A percentile compares a stretch with the other conserved stretches of the same genome.
These are phyloP conservation scores for Idaea biselata DNA, from an alignment of 2,888 invertebrate genomes.

Conservation along the genomic window DNA sequence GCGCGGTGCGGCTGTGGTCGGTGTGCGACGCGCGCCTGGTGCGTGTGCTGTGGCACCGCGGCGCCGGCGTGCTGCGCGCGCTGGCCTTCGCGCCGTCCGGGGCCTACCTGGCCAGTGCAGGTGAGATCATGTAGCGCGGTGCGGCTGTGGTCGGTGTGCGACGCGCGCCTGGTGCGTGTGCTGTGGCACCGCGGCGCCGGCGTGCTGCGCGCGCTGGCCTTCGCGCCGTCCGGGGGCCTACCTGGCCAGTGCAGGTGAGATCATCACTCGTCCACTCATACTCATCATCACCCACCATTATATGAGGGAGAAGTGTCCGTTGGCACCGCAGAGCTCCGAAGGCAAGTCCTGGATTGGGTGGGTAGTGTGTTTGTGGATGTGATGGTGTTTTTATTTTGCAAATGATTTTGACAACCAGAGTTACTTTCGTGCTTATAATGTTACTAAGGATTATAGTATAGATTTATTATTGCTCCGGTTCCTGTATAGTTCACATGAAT, in stretches of 20 bases:
- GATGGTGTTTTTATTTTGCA: too few relatives aligned
- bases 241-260: slow-evolving; percentile 89
- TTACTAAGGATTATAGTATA: too few relatives aligned
- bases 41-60: slow-evolving; percentile 88
- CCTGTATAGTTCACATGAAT: too few relatives aligned
- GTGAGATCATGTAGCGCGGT: slow-evolving; percentile 88
- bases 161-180: slow-evolving; percentile 88
- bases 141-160: slow-evolving; percentile 93
- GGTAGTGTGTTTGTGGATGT: too few relatives aligned
- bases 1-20: slow-evolving; percentile 92
- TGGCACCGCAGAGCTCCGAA: too few relatives aligned
- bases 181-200: slow-evolving; percentile 88
- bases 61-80: slow-evolving; percentile 85
- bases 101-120: slow-evolving; percentile 90
- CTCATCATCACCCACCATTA: too few relatives aligned
- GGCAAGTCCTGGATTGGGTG: too few relatives aligned
- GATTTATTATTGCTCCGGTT: too few relatives aligned
- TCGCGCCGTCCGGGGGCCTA: slow-evolving; percentile 92
- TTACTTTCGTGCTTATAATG: too few relatives aligned
- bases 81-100: slow-evolving; percentile 92
- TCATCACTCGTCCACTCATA: too few relatives aligned
- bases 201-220: slow-evolving; percentile 88
- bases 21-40: slow-evolving; percentile 90
- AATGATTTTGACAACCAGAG: too few relatives aligned
- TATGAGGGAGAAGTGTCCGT: too few relatives aligned